These are phyloP conservation scores for Nixonia krombeini DNA, from an alignment of 1,140 invertebrate genomes.

Conservation along the genomic window DNA sequence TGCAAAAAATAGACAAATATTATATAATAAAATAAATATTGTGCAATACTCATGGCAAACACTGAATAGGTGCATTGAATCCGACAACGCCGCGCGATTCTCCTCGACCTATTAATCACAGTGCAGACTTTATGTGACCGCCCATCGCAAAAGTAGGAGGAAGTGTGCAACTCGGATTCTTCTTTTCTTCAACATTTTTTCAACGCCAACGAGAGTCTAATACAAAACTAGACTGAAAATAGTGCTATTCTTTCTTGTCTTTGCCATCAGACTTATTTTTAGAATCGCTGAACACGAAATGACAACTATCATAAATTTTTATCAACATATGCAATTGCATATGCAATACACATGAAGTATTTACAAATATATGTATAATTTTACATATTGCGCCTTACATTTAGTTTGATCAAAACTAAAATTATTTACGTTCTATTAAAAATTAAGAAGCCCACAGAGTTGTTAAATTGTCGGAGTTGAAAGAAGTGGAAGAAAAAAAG, in stretches of 20 bases:
- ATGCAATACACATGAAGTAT: background rate
- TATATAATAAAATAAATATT: too few relatives aligned
- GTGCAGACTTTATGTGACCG: background rate
- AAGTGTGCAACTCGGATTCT: background rate
- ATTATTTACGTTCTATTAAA: too few relatives aligned
- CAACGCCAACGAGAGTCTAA: background rate
- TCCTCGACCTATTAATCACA: background rate
- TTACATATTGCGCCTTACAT: background rate
- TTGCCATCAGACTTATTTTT: background rate
- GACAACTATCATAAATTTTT: background rate
- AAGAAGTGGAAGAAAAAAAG: too few relatives aligned
- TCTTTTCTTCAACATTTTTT: background rate
- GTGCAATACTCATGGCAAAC: too few relatives aligned
- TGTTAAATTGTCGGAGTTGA: too few relatives aligned
- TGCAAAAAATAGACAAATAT: too few relatives aligned
- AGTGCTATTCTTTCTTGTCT: background rate
- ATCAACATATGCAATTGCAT: background rate
- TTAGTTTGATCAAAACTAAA: too few relatives aligned
- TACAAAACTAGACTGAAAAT: background rate
- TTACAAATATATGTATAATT: background rate
- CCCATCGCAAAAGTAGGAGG: conserved; percentile 2
- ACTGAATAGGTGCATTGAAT: too few relatives aligned
- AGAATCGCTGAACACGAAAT: too few relatives aligned
- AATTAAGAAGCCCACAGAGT: too few relatives aligned
- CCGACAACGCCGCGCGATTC: too few relatives aligned